Evolutionary conservation across 1,140 invertebrate species (phyloP), one percentile per base, ranked within the genome.

Genomic region (Panonychus citri): DNA sequence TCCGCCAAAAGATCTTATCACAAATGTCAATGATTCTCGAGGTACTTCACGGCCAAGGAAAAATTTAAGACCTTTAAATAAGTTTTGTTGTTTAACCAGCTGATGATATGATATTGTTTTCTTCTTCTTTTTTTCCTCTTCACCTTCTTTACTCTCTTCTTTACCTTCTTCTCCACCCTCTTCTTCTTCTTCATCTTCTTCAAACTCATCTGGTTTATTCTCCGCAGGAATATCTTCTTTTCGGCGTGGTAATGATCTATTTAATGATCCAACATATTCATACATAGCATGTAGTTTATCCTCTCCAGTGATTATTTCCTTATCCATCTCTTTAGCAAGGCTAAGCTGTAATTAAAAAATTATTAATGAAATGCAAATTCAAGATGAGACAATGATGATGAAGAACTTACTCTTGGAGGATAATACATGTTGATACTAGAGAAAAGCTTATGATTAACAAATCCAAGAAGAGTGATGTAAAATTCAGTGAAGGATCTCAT

Each of bases 401-500:
- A n/a, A n/a, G n/a, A n/a, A 48, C 52, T 58, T 59, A 97, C 79
- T 72, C 84, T 83, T 53, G 94, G 95, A 37, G 95, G 95, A 75
- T 99, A 99, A 65, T 80, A 76, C 19, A 98, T 66, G 67, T 96
- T 95, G 8, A 94, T 68, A n/a, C 77, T 75, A 66, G 89, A 78
- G 70, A 83, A 98, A 3, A 98, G 71, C 60, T 87, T 80, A 67
- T 80, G 96, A 66, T 94, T 96, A 1, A 93, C 79, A 73, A 96
- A 96, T 25, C 91, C 91, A 54, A 98, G 72, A 76, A 98, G 77
- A 37, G 83, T 80, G 17, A 80, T 81, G 66, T 98, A 97, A 72
- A 99, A 99, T 70, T 99, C 91, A 0, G 90, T 82, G 74, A 99
- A 99, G 54, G 82, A 94, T 26, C 85, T 81, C 91, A 98, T 95